A percentile compares a stretch with the other conserved stretches of the same genome.
phyloP scores from a whole-genome alignment of 1,140 invertebrate species.

The Mamestra configurata region DNA sequence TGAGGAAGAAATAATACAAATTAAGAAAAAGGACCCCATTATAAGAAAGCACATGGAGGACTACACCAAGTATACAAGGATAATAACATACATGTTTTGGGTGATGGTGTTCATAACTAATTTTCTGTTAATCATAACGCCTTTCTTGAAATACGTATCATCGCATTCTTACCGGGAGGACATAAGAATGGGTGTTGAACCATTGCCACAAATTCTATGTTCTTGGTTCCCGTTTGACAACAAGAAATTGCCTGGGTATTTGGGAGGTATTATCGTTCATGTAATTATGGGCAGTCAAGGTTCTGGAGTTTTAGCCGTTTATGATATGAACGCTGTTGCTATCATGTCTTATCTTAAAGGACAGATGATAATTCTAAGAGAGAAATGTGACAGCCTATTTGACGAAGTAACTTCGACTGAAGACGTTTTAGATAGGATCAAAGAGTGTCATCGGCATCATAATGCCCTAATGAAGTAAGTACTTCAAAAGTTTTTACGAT shows the following conservation, averaged over 20 bases:
- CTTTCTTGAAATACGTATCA: conserved; percentile 66
- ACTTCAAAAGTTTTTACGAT: neutral
- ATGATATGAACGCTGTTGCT: conserved; percentile 69
- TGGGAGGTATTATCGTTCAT: conserved; percentile 60
- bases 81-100: conserved; percentile 71
- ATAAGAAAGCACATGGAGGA: conserved; percentile 56
- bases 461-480: conserved; percentile 69
- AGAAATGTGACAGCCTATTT: conserved; percentile 69
- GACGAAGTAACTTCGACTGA: conserved; percentile 43
- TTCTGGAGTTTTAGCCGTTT: conserved; percentile 63
- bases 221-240: conserved; percentile 79
- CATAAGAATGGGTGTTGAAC: conserved; percentile 61
- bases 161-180: conserved; percentile 60
- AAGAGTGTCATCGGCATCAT: conserved; percentile 74
- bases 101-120: conserved; percentile 63
- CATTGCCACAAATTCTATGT: conserved; percentile 70
- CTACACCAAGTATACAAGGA: conserved; percentile 68
- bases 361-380: conserved; percentile 63
- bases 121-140: conserved; percentile 59
- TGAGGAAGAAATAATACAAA: conserved; percentile 58
- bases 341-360: conserved; percentile 63
- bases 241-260: conserved; percentile 68
- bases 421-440: conserved; percentile 65
- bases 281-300: conserved; percentile 64
- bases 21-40: conserved; percentile 52